These are phyloP conservation scores for Hemicordylus capensis DNA, from an alignment of 2,113 vertebrate genomes.

Conservation along the genomic window DNA sequence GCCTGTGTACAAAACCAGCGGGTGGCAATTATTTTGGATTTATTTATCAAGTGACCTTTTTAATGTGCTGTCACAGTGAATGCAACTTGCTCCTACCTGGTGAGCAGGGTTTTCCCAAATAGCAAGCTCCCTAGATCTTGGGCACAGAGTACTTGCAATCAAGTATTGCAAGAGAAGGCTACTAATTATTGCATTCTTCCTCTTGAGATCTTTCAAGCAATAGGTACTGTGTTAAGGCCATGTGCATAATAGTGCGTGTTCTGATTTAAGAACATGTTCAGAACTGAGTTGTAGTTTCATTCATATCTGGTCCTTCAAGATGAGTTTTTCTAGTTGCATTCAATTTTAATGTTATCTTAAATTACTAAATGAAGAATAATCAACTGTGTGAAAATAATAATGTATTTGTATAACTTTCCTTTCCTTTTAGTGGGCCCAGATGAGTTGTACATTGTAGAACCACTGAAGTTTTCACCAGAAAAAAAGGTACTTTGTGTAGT, in stretches of 20 bases:
- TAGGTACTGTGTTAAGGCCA: neutral
- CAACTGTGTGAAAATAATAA: neutral
- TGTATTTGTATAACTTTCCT: slow-evolving; percentile 54
- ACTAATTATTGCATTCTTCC: neutral
- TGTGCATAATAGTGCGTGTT: neutral
- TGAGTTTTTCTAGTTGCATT: too few relatives aligned
- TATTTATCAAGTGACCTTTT: neutral
- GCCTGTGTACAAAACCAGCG: neutral
- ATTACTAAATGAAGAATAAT: neutral
- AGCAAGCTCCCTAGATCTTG: neutral
- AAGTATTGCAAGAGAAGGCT: neutral
- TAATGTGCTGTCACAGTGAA: neutral
- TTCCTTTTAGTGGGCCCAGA: slow-evolving; percentile 89
- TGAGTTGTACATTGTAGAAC: slow-evolving; percentile 99
- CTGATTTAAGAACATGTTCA: neutral
- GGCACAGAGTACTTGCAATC: neutral
- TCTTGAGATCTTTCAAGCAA: neutral
- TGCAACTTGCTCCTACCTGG: neutral
- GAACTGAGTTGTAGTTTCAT: neutral
- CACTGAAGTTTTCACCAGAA: slow-evolving; percentile 97
- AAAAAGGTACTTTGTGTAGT: slow-evolving; percentile 89
- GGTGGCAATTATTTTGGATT: neutral
- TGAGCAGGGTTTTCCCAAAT: neutral
- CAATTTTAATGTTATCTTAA: neutral
- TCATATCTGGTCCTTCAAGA: neutral